Conservation (phyloP, 1,140 invertebrate genomes). For the Orius laevigatus region DNA sequence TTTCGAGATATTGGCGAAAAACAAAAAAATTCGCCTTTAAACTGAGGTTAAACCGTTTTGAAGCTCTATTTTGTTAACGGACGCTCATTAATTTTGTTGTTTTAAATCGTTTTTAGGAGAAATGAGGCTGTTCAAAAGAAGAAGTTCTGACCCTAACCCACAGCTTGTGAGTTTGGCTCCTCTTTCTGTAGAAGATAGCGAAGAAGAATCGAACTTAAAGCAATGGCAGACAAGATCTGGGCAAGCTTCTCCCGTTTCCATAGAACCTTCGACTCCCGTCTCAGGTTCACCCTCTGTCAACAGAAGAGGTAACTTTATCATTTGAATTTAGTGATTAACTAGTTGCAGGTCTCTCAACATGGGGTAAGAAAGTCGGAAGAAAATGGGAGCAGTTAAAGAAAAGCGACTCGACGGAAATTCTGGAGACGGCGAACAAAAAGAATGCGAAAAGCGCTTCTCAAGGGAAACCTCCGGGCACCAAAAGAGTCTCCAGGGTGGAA, state of each 20-base stretch:
- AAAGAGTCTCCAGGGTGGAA: slow-evolving; percentile 37
- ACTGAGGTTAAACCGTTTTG: no score
- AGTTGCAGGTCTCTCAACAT: slow-evolving; percentile 39
- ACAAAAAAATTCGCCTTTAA: no score
- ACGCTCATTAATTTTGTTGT: no score
- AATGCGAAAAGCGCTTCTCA: slow-evolving; percentile 9
- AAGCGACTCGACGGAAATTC: slow-evolving; percentile 38
- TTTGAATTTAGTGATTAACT: slow-evolving; percentile 4
- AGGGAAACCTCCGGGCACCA: neutral
- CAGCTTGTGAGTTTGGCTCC: slow-evolving; percentile 35
- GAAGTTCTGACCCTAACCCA: slow-evolving; percentile 32
- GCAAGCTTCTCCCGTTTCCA: slow-evolving; percentile 19
- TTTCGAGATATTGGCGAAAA: no score
- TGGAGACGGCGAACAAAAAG: slow-evolving; percentile 20
- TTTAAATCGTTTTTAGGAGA: no score
- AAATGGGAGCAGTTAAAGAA: slow-evolving; percentile 44
- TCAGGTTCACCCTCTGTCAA: slow-evolving; percentile 22
- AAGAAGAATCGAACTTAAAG: slow-evolving; percentile 14
- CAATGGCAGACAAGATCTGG: slow-evolving; percentile 16
- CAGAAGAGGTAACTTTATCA: slow-evolving; percentile 20
- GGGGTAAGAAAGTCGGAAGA: slow-evolving; percentile 42
- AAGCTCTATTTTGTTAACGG: no score
- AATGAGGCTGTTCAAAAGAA: slow-evolving; percentile 36
- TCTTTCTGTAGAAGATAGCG: slow-evolving; percentile 27
- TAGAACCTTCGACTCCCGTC: slow-evolving; percentile 18